Percentiles rank a stretch among this genome's conserved stretches.
These are phyloP conservation scores for Enteromius afrohamiltoni DNA, from an alignment of 2,797 vertebrate genomes.

Conservation along the genomic window DNA sequence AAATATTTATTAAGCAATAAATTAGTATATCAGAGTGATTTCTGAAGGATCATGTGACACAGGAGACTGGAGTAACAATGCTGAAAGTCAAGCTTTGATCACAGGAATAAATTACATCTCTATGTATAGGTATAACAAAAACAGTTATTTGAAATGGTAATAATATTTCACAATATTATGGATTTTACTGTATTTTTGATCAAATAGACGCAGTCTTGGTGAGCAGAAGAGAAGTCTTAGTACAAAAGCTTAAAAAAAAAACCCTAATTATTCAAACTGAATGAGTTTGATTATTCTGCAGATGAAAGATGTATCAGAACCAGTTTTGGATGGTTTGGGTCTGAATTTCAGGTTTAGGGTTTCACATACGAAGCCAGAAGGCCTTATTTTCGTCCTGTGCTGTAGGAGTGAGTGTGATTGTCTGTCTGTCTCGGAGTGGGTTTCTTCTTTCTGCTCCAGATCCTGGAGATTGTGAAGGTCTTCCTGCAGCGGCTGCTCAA, in stretches of 20 bases:
- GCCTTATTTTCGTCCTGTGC: background rate
- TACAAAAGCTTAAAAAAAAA: too few species aligned
- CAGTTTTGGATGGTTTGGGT: background rate
- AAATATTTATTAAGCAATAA: background rate
- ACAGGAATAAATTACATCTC: background rate
- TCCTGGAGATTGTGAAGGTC: conserved; percentile 13
- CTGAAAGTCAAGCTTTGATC: background rate
- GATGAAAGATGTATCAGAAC: background rate
- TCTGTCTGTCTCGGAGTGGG: background rate
- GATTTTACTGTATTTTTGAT: background rate
- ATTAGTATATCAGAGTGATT: too few species aligned
- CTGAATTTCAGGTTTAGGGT: background rate
- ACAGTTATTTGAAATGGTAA: too few species aligned
- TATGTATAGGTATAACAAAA: background rate
- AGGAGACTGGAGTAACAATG: background rate
- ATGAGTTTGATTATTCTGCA: too few species aligned
- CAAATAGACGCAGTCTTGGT: background rate
- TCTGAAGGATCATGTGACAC: background rate
- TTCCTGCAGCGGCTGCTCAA: conserved; percentile 31
- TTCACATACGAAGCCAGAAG: background rate
- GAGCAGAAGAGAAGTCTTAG: background rate
- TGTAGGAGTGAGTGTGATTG: background rate
- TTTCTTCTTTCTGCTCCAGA: background rate
- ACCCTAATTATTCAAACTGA: too few species aligned
- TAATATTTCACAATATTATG: background rate